These are phyloP conservation scores for Crax fasciolata DNA, from an alignment of 2,797 vertebrate species.

Conservation along the genomic window DNA sequence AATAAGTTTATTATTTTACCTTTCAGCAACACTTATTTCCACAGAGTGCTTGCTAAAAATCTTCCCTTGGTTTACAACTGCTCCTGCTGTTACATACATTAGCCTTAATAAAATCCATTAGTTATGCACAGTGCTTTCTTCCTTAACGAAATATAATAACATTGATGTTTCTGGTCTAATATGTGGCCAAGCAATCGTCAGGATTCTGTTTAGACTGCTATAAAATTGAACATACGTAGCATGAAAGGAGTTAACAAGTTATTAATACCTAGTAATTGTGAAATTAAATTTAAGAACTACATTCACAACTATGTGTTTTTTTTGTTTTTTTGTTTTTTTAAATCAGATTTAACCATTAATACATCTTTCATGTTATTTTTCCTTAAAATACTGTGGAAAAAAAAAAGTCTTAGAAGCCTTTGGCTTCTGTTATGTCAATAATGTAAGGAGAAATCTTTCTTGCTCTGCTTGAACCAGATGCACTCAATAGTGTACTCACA, in stretches of 20 bases:
- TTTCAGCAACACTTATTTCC: constrained; percentile 2
- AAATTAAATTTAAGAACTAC: neutral
- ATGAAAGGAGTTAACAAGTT: neutral
- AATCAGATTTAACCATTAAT: neutral
- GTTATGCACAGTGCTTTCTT: constrained; percentile 27
- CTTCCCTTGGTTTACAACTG: neutral
- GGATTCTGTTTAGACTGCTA: neutral
- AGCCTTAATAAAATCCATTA: constrained; percentile 29
- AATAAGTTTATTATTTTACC: constrained; percentile 49
- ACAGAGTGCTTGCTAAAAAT: neutral
- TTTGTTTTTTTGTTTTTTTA: neutral
- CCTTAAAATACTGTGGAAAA: neutral
- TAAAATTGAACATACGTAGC: neutral
- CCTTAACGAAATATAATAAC: constrained; percentile 33
- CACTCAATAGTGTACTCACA: neutral
- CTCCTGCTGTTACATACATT: neutral
- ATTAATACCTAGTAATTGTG: neutral
- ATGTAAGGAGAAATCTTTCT: neutral
- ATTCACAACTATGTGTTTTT: neutral
- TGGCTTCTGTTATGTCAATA: neutral
- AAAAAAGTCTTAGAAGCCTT: neutral
- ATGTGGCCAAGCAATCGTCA: neutral
- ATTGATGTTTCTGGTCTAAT: constrained; percentile 1
- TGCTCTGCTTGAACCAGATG: neutral
- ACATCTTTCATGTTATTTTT: neutral